Evolutionary conservation across 2,888 invertebrate species (phyloP).

Genomic region (Nymphalis urticae): DNA sequence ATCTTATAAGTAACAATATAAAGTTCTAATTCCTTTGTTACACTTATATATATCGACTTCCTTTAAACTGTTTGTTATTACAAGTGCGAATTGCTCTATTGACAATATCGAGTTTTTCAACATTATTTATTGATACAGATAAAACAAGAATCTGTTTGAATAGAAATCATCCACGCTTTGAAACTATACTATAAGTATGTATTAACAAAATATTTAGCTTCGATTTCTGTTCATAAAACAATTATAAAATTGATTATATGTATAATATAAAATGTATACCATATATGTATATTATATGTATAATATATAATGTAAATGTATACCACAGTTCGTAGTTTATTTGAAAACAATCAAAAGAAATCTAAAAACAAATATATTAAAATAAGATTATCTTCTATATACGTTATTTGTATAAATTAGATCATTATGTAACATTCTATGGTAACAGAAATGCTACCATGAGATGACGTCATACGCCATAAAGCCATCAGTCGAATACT

Average conservation of each 20-base stretch:
- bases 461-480: slow-evolving; percentile 26
- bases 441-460: neutral
- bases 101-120: slow-evolving; percentile 25
- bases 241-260: too few relatives aligned
- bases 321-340: too few relatives aligned
- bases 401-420: neutral
- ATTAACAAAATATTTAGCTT: neutral
- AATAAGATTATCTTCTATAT: too few relatives aligned
- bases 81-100: slow-evolving; percentile 35
- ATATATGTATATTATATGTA: too few relatives aligned
- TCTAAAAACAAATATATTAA: too few relatives aligned
- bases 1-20: slow-evolving; percentile 48
- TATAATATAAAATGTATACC: too few relatives aligned
- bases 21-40: slow-evolving; percentile 45
- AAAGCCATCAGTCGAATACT: slow-evolving; percentile 30
- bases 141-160: neutral
- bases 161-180: neutral
- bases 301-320: too few relatives aligned
- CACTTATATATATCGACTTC: slow-evolving; percentile 19
- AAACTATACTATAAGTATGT: neutral
- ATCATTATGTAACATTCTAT: slow-evolving; percentile 1
- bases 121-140: slow-evolving; percentile 2
- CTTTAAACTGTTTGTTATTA: slow-evolving; percentile 35
- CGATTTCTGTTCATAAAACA: neutral
- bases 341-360: too few relatives aligned